phyloP scores from a whole-genome alignment of 2,797 vertebrate species.

The Morus bassanus region DNA sequence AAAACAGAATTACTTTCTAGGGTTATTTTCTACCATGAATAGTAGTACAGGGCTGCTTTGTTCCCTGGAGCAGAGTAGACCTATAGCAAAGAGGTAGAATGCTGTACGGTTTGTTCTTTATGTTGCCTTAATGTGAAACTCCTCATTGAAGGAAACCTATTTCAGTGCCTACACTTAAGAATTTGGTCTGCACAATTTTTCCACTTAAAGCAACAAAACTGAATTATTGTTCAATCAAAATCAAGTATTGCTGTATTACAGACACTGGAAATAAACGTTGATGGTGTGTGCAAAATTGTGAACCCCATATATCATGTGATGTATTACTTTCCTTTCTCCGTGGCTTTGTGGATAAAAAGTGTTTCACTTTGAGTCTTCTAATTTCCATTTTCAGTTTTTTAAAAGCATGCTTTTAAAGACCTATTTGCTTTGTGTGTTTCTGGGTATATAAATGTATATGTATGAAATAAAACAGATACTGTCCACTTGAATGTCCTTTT shows the following conservation, averaged over 20 bases:
- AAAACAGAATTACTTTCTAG: background rate
- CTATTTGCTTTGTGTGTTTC: background rate
- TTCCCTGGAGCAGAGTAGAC: background rate
- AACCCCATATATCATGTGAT: background rate
- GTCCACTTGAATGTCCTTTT: background rate
- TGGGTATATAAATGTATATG: background rate
- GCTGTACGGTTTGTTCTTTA: background rate
- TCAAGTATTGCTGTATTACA: background rate
- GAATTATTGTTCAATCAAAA: background rate
- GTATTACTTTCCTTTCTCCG: background rate
- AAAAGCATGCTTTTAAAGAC: background rate
- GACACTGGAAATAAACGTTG: background rate
- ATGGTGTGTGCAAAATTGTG: background rate
- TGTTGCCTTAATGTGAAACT: background rate
- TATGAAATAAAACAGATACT: background rate
- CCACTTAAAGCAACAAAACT: background rate
- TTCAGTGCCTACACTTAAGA: background rate
- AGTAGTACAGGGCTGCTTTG: background rate
- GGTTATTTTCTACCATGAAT: background rate
- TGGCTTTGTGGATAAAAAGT: background rate
- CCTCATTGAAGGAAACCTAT: background rate
- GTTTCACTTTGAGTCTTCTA: background rate
- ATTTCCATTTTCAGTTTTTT: background rate
- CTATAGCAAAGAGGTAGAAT: background rate
- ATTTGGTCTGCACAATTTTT: background rate